Base-by-base conservation (phyloP, 1,140 invertebrate species). In the Radopholus similis region DNA sequence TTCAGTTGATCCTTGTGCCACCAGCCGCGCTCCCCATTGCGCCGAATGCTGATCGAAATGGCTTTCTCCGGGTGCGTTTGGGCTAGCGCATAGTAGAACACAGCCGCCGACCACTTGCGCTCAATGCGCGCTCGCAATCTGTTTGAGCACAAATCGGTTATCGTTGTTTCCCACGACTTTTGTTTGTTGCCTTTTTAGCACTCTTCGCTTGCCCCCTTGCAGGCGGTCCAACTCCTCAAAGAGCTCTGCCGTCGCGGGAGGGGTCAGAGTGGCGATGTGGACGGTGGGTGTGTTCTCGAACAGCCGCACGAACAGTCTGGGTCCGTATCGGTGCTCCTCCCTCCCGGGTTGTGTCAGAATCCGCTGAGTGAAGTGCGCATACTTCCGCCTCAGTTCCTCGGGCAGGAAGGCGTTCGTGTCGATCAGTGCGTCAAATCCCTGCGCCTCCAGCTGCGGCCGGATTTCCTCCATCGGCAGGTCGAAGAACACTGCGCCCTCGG, bases 221-320 rank as follows among this genome's bases (percentile, higher is more conserved):
- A 9, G 32, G n/a, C 34, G 40, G 42, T 62, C 32, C n/a, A 35
- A 28, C 18, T 54, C 51, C 35, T 54, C 51, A 54, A 62, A 13
- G 47, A 62, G 47, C 6, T 62, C 34, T 15, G 21, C 59, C 2
- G 47, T 13, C 34, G 40, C 59, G 11, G n/a, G n/a, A 35, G 59
- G 59, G 32, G 59, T 62, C 6, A 28, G 40, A 15, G 59, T 42
- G 2, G 59, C 18, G 2, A 62, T 26, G 49, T 62, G 23, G 15
- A 62, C 32, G 23, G 59, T 62, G 40, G 59, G 59, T 11, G 32
- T 35, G 15, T 30, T 28, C 18, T 62, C 59, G 11, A 62, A 47
- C 4, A 62, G 23, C 15, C 23, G 37, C 5, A 62, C 23, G 30
- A 49, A 21, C 5, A 40, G 30, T 23, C 49, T 8, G 15, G n/a